Base-by-base conservation (phyloP, 1,140 invertebrate genomes). In the Drosophila kohkoa region DNA sequence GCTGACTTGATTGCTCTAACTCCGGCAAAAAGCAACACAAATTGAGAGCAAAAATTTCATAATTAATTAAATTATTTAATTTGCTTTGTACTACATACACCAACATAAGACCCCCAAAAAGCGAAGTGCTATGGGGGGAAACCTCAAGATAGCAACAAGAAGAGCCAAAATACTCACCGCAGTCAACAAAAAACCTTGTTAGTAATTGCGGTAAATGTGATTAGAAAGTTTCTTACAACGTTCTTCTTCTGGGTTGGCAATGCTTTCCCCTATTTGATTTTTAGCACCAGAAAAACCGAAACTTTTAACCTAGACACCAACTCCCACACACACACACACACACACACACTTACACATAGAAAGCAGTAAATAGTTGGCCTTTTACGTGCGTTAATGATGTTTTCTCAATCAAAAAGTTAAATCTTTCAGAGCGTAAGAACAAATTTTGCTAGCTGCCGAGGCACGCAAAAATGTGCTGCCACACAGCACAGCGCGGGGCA, bases 391-490 rank as follows among this genome's bases (percentile, higher is more conserved):
- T 88, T 88, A 88, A 88, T 88, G 85, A 88, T 88, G 85, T 88
- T 88, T 88, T 88, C 85, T 89, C 85, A 88, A 88, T 88, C 85
- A 88, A 88, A 88, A 88, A 88, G 85, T 88, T 88, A 89, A 88
- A 89, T 88, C 85, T 88, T 89, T 62, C 70, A 73, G 69, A 81
- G 82, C 82, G 74, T 67, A 82, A 78, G 78, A 79, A 77, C 65
- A 70, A 88, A 75, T 80, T 77, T 78, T 68, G 67, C 81, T 81
- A 70, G 80, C 83, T 77, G 54, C 75, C 68, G 55, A 73, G 57
- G 69, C 75, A 77, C 75, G 75, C 75, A 77, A 77, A 76, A 88
- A 83, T 83, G 65, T 82, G 73, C 82, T 49, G 57, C 58, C 15
- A 41, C 51, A 30, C 20, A 25, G 20, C 20, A 25, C 20, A 25